These are phyloP conservation scores for Nothoprocta perdicaria DNA, from an alignment of 2,113 vertebrate species.

Conservation along the genomic window DNA sequence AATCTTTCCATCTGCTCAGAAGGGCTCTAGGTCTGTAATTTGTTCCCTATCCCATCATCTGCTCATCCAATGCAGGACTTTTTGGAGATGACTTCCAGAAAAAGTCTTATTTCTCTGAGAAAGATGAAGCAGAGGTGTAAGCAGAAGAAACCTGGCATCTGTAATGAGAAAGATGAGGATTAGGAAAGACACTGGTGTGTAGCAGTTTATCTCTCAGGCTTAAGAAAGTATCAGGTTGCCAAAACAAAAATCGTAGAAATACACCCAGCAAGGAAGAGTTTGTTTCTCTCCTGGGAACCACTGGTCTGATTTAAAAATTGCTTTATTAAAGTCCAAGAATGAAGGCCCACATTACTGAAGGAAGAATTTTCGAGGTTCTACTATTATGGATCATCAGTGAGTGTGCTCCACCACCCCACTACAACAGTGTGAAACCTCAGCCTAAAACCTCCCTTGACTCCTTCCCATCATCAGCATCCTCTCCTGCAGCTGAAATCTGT, in stretches of 20 bases:
- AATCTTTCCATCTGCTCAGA: background rate
- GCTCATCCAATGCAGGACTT: rapidly evolving
- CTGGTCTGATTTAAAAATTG: background rate
- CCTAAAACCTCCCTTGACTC: background rate
- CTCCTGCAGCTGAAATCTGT: background rate
- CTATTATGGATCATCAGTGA: background rate
- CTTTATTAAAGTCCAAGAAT: background rate
- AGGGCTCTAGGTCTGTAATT: background rate
- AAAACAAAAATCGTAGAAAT: slow-evolving; percentile 18
- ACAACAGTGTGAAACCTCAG: background rate
- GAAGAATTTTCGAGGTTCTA: background rate
- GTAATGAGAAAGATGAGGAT: background rate
- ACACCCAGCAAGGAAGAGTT: background rate
- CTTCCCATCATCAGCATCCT: background rate
- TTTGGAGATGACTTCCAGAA: background rate
- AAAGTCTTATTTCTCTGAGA: background rate
- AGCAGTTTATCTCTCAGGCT: background rate
- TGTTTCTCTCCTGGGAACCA: background rate
- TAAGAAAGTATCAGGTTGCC: background rate
- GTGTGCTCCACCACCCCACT: background rate
- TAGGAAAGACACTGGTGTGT: background rate
- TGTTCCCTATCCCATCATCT: background rate
- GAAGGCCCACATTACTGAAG: background rate
- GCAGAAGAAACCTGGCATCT: background rate
- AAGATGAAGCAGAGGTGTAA: background rate